Conservation (phyloP, 2,113 vertebrate genomes). For the Crotalus tigris region DNA sequence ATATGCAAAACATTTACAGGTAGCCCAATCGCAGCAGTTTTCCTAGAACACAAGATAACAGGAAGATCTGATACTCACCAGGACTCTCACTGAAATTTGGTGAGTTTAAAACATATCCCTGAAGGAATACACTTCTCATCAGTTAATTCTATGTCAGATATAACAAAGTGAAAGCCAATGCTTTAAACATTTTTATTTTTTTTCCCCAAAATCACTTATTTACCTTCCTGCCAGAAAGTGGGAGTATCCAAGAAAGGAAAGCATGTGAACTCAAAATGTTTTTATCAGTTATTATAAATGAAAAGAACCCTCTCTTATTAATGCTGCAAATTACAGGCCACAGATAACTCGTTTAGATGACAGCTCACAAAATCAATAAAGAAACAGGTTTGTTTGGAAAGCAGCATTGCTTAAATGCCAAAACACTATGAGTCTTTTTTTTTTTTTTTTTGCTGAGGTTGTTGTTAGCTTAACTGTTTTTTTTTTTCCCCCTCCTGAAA, state of each 20-base stretch:
- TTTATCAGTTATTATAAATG: conserved; percentile 34
- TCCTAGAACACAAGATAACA: background rate
- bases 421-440: conserved; percentile 51
- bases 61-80: background rate
- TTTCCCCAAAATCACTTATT: background rate
- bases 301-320: conserved; percentile 59
- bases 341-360: conserved; percentile 56
- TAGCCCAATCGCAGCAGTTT: background rate
- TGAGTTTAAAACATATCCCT: background rate
- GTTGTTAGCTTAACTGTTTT: conserved; percentile 44
- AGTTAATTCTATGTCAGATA: background rate
- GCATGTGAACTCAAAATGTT: background rate
- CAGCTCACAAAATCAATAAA: conserved; percentile 64
- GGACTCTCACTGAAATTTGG: background rate
- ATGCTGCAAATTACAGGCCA: conserved; percentile 60
- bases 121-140: background rate
- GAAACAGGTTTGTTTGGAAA: conserved; percentile 66
- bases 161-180: background rate
- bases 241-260: conserved; percentile 36
- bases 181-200: background rate
- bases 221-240: conserved; percentile 10
- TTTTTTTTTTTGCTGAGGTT: background rate
- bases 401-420: conserved; percentile 67
- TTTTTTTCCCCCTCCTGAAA: conserved; percentile 21
- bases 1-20: background rate